These are phyloP conservation scores for Dromius quadrimaculatus DNA, from an alignment of 2,888 invertebrate genomes.

Conservation along the genomic window DNA sequence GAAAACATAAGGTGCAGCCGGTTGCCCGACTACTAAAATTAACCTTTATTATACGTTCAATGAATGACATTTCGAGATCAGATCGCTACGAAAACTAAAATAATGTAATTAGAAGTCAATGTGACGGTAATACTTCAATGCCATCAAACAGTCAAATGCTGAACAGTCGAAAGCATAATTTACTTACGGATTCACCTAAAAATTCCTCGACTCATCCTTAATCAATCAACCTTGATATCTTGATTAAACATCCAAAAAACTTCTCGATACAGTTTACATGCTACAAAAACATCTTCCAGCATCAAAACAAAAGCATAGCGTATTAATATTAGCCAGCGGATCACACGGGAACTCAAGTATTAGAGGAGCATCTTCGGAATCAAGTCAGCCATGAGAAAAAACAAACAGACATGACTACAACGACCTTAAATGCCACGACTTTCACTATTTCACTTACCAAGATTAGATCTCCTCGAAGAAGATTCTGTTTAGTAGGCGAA, in stretches of 20 bases:
- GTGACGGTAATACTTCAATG: too few species aligned
- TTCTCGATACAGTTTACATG: neutral
- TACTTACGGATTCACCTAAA: slow-evolving; percentile 5
- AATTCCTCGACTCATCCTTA: slow-evolving; percentile 6
- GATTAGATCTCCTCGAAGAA: slow-evolving; percentile 7
- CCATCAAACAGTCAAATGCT: slow-evolving; percentile 13
- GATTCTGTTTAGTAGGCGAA: too few species aligned
- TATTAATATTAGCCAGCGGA: slow-evolving; percentile 10
- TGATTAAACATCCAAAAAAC: slow-evolving; percentile 12
- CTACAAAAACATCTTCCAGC: neutral
- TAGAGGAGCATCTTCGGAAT: slow-evolving; percentile 41
- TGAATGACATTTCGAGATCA: too few species aligned
- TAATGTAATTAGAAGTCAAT: too few species aligned
- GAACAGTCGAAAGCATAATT: too few species aligned
- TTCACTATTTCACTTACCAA: slow-evolving; percentile 54
- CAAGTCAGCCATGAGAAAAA: slow-evolving; percentile 45
- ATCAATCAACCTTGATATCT: slow-evolving; percentile 31
- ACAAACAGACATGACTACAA: slow-evolving; percentile 55
- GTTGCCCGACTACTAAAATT: too few species aligned
- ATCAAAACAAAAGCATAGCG: slow-evolving; percentile 30
- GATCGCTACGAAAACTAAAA: too few species aligned
- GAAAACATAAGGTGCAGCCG: too few species aligned
- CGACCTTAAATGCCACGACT: slow-evolving; percentile 57
- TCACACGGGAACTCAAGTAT: slow-evolving; percentile 44
- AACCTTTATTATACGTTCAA: too few species aligned